Conservation (phyloP, 2,888 invertebrate species). For the Chydorus sphaericus region DNA sequence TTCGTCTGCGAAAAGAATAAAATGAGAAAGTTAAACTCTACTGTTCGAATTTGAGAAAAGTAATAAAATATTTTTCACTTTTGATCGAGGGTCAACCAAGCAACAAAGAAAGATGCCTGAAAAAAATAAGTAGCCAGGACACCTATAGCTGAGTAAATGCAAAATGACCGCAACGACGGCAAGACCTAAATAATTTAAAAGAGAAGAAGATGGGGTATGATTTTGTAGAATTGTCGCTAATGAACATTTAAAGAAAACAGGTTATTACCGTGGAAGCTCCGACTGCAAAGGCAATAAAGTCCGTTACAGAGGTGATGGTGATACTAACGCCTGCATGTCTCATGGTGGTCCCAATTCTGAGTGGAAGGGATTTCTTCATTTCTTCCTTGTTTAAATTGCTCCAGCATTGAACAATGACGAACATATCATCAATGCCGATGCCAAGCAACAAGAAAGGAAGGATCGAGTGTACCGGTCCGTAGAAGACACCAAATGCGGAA, state of each 20-base stretch:
- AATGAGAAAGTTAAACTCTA: too few species aligned
- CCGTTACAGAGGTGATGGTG: constrained; percentile 66
- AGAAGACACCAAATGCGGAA: constrained; percentile 51
- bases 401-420: constrained; percentile 55
- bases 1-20: constrained; percentile 36
- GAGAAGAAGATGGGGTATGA: neutral
- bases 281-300: constrained; percentile 61
- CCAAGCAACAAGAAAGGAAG: constrained; percentile 68
- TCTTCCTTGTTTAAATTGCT: constrained; percentile 16
- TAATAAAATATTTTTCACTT: constrained; percentile 26
- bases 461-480: constrained; percentile 67
- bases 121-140: constrained; percentile 59
- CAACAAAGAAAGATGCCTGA: constrained; percentile 66
- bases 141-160: constrained; percentile 61
- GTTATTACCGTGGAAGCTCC: constrained; percentile 52
- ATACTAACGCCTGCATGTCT: constrained; percentile 72
- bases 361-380: constrained; percentile 34
- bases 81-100: constrained; percentile 57
- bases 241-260: neutral
- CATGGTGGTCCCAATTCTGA: constrained; percentile 51
- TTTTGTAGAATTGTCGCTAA: neutral
- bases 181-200: constrained; percentile 45
- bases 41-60: neutral
- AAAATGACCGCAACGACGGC: constrained; percentile 66
- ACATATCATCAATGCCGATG: constrained; percentile 66